Evolutionary conservation across 2,888 invertebrate genomes (phyloP).

Genomic region (Bellardia pandia): DNA sequence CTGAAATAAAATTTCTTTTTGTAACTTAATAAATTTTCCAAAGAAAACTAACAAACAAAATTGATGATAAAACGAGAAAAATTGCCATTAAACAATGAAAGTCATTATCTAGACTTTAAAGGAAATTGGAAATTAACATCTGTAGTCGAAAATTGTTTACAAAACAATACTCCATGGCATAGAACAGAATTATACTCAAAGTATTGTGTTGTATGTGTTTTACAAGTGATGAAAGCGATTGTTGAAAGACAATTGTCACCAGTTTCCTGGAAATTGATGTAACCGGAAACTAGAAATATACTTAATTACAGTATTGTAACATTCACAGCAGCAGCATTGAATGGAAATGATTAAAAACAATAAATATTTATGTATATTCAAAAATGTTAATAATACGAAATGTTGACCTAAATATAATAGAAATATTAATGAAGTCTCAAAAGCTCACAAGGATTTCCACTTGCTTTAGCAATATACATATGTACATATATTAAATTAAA

Average conservation of each 20-base stretch:
- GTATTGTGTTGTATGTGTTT: no score
- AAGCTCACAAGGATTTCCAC: no score
- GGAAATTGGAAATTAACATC: constrained; percentile 12
- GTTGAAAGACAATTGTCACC: background rate
- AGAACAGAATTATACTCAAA: background rate
- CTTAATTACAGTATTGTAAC: background rate
- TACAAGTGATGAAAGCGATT: background rate
- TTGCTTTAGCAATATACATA: no score
- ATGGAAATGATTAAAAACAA: no score
- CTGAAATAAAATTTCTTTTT: constrained; percentile 48
- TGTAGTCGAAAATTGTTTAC: background rate
- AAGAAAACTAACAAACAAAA: constrained; percentile 7
- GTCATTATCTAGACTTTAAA: constrained; percentile 10
- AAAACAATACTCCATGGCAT: background rate
- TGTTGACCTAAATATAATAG: no score
- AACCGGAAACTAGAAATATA: background rate
- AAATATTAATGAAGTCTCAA: no score
- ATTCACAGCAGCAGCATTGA: no score
- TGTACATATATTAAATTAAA: no score
- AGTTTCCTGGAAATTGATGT: background rate
- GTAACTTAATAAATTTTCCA: constrained; percentile 54
- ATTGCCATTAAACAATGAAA: constrained; percentile 10
- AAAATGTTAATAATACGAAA: no score
- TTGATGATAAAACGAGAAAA: constrained; percentile 15
- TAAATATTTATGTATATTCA: no score